Base-by-base conservation (phyloP, 2,113 vertebrate genomes). In the Poeciliopsis turrubarensis region DNA sequence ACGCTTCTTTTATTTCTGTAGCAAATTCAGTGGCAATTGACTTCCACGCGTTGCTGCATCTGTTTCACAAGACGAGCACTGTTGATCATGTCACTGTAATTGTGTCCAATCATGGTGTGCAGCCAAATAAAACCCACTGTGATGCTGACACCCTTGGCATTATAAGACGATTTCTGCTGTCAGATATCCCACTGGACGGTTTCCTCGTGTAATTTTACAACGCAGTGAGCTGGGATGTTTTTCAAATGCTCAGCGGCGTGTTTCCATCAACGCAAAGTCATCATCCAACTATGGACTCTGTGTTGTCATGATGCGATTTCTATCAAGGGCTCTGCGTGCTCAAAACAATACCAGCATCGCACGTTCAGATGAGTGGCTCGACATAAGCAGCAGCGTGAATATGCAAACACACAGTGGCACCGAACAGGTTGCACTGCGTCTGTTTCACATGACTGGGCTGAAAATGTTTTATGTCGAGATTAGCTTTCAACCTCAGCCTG, bases 381-480 rank as follows among this genome's bases (percentile, higher is more conserved):
- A 62, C 63, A 66, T 32, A 41, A 73, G 82, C 70, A 70, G 61
- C 3, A 54, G 10, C 37, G 22, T 37, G 31, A 65, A 31, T 57
- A 37, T 41, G 63, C 32, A 37, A 47, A 62, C n/a, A 74, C 62
- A 66, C 39, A 62, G 34, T 30, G 26, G 77, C 70, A 68, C 73
- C 74, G 67, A 78, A 70, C 39, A 51, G 86, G 60, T 76, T 70
- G 73, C 70, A 61, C 69, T 37, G 31, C 68, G 66, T 9, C 57
- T 51, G 74, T 80, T 80, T 80, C 54, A 80, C 65, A 27, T 80
- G 75, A 71, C 80, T 78, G 47, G 34, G 13, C 62, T 77, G 64
- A 66, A 82, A 77, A 82, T 78, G 80, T 79, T 89, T 84, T 64
- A 78, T 85, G 72, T 74, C 54, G 47, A 78, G 75, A 78, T 83